Evolutionary conservation across 2,797 vertebrate genomes (phyloP), one percentile per base, ranked within the genome.

Genomic region (Diceros bicornis): DNA sequence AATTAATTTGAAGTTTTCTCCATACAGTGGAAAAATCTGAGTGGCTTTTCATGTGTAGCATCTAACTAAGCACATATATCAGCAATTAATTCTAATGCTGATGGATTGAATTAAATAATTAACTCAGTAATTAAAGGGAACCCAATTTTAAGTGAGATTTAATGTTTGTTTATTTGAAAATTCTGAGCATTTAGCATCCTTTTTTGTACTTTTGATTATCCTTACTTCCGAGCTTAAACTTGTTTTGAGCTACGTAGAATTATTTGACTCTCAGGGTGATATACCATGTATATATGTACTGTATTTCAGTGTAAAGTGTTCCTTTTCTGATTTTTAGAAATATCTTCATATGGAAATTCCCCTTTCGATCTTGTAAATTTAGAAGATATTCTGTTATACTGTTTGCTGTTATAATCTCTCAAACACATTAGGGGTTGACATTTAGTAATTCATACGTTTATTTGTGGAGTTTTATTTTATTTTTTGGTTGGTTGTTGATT

Each of bases 281-380:
- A 34, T 6, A 44, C 10, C 72, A 2, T 59, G 8, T 81, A 34
- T 4, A 34, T 41, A 18, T 81, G 6, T 55, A 57, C 50, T 62
- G 7, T 85, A 1, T 72, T 72, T 96, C 50, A 44, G n/a, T 91
- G 6, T 74, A 59, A 87, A 52, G 2, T 57, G 16, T 81, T 79
- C 6, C 25, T 91, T 95, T 82, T 72, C 18, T 44, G 11, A 14
- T 86, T 97, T 97, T 96, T 59, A 82, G 55, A 55, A 50, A 59
- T 32, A 0, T 69, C 41, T 82, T 47, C 37, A 0, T 37, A 79
- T 95, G 71, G 92, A 29, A 97, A 62, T 95, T 92, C 27, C 27
- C 18, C 44, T 57, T 91, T 86, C 29, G 57, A 55, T 29, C 32
- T 6, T 71, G 29, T 71, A 96, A 77, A 78, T 96, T 44, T 69